These are phyloP conservation scores for Masnerella sp. DNA, from an alignment of 2,888 invertebrate species.

Conservation along the genomic window DNA sequence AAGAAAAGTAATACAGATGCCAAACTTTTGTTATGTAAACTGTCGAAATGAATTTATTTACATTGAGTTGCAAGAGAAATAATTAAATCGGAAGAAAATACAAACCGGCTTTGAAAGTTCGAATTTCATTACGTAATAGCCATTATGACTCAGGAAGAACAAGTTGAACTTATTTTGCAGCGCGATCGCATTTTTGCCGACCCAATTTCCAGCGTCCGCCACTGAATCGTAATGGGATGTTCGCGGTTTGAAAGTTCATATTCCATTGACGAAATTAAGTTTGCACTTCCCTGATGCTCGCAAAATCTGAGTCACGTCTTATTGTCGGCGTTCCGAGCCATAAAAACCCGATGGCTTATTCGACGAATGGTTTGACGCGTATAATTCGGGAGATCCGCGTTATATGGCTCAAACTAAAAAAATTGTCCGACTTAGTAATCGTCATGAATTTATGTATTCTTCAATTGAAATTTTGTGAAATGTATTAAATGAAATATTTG, in stretches of 20 bases:
- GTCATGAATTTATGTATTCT: too few species aligned
- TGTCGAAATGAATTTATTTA: too few species aligned
- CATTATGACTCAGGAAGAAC: constrained; percentile 23
- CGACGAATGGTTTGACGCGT: constrained; percentile 33
- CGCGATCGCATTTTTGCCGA: constrained; percentile 36
- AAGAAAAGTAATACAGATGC: too few species aligned
- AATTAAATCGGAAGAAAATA: too few species aligned
- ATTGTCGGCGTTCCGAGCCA: constrained; percentile 42
- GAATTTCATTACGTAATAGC: constrained; percentile 21
- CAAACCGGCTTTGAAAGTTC: too few species aligned
- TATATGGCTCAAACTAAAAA: not conserved
- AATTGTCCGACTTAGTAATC: too few species aligned
- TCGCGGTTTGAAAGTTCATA: constrained; percentile 44
- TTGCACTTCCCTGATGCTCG: constrained; percentile 38
- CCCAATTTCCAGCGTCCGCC: constrained; percentile 25
- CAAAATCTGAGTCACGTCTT: constrained; percentile 50
- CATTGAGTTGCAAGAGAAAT: too few species aligned
- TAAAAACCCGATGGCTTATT: constrained; percentile 47
- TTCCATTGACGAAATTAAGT: constrained; percentile 55
- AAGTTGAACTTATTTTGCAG: constrained; percentile 44
- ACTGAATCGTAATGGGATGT: constrained; percentile 44
- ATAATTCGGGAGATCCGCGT: constrained; percentile 28
- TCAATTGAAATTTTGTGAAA: too few species aligned
- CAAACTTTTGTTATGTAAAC: too few species aligned
- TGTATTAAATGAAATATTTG: too few species aligned